Base-by-base conservation (phyloP, 2,797 vertebrate species). In the Philypnodon macrostomus region DNA sequence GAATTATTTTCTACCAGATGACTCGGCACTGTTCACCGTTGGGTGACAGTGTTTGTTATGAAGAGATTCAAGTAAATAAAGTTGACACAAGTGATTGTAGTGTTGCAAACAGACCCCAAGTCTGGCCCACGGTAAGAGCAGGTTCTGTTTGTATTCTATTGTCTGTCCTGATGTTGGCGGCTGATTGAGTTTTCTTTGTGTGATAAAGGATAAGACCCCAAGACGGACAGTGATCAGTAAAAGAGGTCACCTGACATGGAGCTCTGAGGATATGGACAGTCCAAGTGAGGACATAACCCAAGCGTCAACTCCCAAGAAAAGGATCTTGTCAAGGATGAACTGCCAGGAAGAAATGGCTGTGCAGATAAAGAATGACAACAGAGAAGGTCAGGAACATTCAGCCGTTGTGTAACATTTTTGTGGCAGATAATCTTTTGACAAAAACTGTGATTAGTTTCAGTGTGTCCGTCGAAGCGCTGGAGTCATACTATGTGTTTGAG, bases 401-500 rank as follows among this genome's bases (percentile, higher is more conserved):
- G 0, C 18, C 2, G 1, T 7, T 36, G 15, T 4, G 7, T 44
- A 24, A 15, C n/a, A 14, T 34, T 5, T 23, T 9, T 36, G 12
- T 27, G 12, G 23, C 18, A 13, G 13, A 41, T 18, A 45, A 18
- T 19, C 10, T 27, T 50, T 47, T 69, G 15, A 68, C 24, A n/a
- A 16, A 26, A 6, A 4, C 16, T 12, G 5, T 39, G 15, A 37
- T 53, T 37, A 85, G 83, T 73, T 71, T 53, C 71, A 93, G 93
- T 40, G 4, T 79, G 81, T 70, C 94, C 94, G 0, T 93, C 92
- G 10, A 75, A 78, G n/a, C 91, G 93, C 33, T 94, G 93, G 91
- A 86, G 87, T 60, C 94, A 96, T 12, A 63, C 87, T 0, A 88
- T 95, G 91, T 95, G 93, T 77, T 84, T 95, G 68, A 90, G 80